A percentile compares a stretch with the other conserved stretches of the same genome.
phyloP scores from a whole-genome alignment of 2,113 vertebrate species.

The Colossoma macropomum region DNA sequence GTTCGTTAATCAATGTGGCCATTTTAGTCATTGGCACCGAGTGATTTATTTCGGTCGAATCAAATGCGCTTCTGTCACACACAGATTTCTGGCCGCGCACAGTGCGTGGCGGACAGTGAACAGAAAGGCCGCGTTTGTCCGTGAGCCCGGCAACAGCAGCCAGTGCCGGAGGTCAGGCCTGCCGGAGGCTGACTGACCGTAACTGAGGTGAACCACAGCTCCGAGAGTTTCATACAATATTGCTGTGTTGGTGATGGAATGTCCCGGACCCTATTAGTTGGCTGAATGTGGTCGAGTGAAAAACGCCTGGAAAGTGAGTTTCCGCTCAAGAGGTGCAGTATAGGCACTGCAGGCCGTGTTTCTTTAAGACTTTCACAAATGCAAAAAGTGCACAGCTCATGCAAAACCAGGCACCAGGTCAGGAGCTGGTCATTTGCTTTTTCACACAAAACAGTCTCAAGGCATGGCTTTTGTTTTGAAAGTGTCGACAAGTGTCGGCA shows the following conservation, averaged over 20 bases:
- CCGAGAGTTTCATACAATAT: constrained; percentile 24
- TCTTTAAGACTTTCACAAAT: constrained; percentile 19
- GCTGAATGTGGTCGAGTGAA: constrained; percentile 1
- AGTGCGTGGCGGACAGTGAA: constrained; percentile 32
- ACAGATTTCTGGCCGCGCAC: constrained; percentile 34
- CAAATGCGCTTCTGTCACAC: constrained; percentile 46
- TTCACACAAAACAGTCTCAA: constrained; percentile 32
- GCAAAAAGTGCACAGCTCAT: constrained; percentile 25
- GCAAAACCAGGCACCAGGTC: constrained; percentile 19
- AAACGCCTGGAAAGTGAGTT: not conserved
- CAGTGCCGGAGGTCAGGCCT: not conserved
- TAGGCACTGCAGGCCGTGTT: not conserved
- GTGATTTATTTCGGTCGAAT: constrained; percentile 55
- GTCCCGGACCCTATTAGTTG: constrained; percentile 12
- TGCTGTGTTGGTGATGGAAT: not conserved
- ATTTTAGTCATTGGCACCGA: constrained; percentile 53
- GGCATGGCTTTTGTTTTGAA: constrained; percentile 30
- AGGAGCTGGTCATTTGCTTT: constrained; percentile 13
- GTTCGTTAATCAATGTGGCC: constrained; percentile 51
- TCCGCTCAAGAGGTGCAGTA: not conserved
- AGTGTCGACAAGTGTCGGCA: constrained; percentile 4
- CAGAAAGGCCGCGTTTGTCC: constrained; percentile 45
- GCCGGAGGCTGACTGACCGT: not conserved
- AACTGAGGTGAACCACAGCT: constrained; percentile 24
- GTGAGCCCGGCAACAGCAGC: not conserved